Base-by-base conservation (phyloP, 2,113 vertebrate genomes). In the Tachysurus vachellii region DNA sequence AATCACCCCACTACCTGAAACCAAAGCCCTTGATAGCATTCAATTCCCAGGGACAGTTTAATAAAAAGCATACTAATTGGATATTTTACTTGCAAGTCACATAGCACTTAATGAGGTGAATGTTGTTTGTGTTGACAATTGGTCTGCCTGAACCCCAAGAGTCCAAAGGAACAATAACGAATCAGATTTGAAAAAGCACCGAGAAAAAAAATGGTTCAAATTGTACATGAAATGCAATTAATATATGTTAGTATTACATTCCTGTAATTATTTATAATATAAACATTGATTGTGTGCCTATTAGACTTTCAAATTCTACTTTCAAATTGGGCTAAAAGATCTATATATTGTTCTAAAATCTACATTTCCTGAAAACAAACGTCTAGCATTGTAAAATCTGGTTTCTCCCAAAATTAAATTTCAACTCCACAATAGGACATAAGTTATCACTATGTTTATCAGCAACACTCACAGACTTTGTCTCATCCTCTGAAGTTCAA, bases 41-140 rank as follows among this genome's bases (percentile, higher is more conserved):
- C 61, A 53, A 44, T 61, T 31, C 54, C 28, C n/a, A 64, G 21
- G 53, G 57, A 62, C 21, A 76, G 71, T 61, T 76, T 75, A 76
- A 71, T 47, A 70, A 85, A 62, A 36, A 14, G 8, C 26, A 59
- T 31, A 66, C 88, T 71, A 91, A 91, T 77, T 87, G 2, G 70
- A 75, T 75, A 75, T 68, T 59, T 71, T 86, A 88, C 75, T 85
- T 79, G 7, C 19, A 73, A 84, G 50, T 82, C 82, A 88, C 44
- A 66, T 56, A 19, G 0, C 16, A 73, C 54, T 83, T 88, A 83
- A 87, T 89, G 89, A 85, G 70, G 54, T 86, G 44, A 84, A 77
- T 84, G 21, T 92, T 93, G 86, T 93, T 93, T 89, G 91, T 94
- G 86, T 87, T 86, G 77, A 28, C 12, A 89, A 66, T 81, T 7